phyloP scores from a whole-genome alignment of 2,797 vertebrate species.

The Arvicola amphibius region DNA sequence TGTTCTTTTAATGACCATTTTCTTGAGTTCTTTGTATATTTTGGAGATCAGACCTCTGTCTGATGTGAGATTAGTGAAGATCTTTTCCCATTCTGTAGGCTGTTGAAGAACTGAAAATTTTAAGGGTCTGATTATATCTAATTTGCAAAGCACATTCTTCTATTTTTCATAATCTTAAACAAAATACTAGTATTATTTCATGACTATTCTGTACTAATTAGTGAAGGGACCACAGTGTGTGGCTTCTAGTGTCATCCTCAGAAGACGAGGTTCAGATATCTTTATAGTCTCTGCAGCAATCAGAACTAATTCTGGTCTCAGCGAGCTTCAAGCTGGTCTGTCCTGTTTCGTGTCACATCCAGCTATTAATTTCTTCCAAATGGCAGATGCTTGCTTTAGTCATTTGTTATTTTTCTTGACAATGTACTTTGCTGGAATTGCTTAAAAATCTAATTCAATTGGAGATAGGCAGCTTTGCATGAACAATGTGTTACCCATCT shows the following conservation, averaged over 20 bases:
- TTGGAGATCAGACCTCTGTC: no score
- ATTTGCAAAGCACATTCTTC: not conserved
- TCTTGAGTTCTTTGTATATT: no score
- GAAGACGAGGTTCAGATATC: not conserved
- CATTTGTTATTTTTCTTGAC: not conserved
- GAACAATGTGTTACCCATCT: not conserved
- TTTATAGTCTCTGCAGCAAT: not conserved
- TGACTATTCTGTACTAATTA: not conserved
- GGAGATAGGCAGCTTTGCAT: not conserved
- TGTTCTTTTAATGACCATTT: no score
- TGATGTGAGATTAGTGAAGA: no score
- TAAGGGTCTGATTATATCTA: not conserved
- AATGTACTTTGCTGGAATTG: not conserved
- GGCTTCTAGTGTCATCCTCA: not conserved
- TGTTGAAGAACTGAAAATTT: not conserved
- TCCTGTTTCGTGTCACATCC: not conserved
- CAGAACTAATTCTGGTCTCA: not conserved
- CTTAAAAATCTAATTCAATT: not conserved
- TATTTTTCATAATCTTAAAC: not conserved
- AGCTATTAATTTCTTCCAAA: not conserved
- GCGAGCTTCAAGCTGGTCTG: not conserved
- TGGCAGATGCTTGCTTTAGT: not conserved
- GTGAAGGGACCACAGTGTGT: not conserved
- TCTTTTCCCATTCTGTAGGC: no score
- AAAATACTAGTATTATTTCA: not conserved